These are phyloP conservation scores for Agrotis exclamationis DNA, from an alignment of 2,888 invertebrate genomes.

Conservation along the genomic window DNA sequence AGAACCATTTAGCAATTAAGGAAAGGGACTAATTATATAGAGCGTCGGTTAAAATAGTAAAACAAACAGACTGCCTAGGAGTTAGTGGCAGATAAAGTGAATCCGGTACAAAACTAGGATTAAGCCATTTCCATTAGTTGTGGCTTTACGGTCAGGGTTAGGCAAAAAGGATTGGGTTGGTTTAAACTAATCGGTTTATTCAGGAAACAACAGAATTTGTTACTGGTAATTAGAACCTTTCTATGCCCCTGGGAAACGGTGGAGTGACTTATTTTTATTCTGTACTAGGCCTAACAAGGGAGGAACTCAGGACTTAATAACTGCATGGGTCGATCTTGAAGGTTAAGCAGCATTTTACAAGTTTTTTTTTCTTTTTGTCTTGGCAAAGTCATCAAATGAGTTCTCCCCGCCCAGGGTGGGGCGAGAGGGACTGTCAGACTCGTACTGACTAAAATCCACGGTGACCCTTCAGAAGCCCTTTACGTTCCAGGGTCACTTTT, in stretches of 20 bases:
- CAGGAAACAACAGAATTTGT: slow-evolving; percentile 38
- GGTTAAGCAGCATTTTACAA: no score
- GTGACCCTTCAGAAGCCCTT: no score
- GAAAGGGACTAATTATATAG: slow-evolving; percentile 5
- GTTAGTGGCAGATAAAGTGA: slow-evolving; percentile 36
- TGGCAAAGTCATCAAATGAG: no score
- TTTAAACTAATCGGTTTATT: slow-evolving; percentile 38
- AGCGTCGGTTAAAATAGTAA: slow-evolving; percentile 19
- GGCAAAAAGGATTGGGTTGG: slow-evolving; percentile 39
- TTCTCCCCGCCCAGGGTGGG: no score
- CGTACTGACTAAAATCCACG: no score
- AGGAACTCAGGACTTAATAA: no score
- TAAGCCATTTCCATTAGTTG: slow-evolving; percentile 44
- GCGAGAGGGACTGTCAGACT: no score
- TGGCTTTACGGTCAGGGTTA: slow-evolving; percentile 33
- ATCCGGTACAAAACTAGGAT: slow-evolving; percentile 43
- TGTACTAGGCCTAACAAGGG: no score
- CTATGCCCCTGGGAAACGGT: slow-evolving; percentile 11
- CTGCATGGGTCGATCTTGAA: no score
- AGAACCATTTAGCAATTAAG: slow-evolving; percentile 38
- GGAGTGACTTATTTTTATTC: no score
- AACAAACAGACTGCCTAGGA: slow-evolving; percentile 31
- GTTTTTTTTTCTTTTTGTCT: no score
- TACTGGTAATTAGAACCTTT: slow-evolving; percentile 9
- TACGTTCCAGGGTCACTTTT: no score